Conservation (phyloP, 2,113 vertebrate species). For the Tretioscincus oriximinensis region DNA sequence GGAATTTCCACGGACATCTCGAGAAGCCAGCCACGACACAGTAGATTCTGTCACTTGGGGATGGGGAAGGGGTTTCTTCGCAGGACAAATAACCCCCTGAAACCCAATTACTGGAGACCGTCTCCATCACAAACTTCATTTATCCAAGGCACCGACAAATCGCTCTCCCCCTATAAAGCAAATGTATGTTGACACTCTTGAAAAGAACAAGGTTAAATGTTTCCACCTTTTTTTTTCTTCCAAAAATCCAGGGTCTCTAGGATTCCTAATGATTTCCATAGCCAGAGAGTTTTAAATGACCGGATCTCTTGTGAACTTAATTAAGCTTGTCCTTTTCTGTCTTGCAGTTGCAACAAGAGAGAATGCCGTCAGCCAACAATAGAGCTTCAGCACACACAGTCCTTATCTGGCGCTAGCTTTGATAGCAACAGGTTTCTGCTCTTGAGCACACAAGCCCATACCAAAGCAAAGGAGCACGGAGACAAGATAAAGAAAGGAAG, state of each 20-base stretch:
- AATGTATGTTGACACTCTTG: constrained; percentile 6
- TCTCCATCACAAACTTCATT: background rate
- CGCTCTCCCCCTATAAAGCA: background rate
- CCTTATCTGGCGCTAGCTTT: constrained; percentile 26
- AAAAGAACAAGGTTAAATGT: background rate
- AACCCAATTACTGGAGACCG: constrained; percentile 17
- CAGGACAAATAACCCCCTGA: background rate
- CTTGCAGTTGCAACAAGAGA: constrained; percentile 11
- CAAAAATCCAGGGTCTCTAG: background rate
- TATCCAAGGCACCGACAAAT: background rate
- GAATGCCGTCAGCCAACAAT: constrained; percentile 38
- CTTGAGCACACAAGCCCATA: background rate
- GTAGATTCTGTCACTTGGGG: constrained; percentile 52
- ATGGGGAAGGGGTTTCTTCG: background rate
- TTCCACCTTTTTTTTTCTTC: constrained; percentile 11
- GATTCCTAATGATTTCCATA: constrained; percentile 12
- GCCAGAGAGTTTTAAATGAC: constrained; percentile 28
- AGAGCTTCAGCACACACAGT: background rate
- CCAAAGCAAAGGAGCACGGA: constrained; percentile 5
- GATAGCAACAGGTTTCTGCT: constrained; percentile 20
- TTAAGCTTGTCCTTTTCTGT: background rate
- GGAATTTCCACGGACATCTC: constrained; percentile 54
- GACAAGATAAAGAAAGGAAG: constrained; percentile 14
- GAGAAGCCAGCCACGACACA: constrained; percentile 50
- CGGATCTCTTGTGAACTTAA: constrained; percentile 20